phyloP scores from a whole-genome alignment of 2,797 vertebrate species.

The Ptychobarbus kaznakovi region DNA sequence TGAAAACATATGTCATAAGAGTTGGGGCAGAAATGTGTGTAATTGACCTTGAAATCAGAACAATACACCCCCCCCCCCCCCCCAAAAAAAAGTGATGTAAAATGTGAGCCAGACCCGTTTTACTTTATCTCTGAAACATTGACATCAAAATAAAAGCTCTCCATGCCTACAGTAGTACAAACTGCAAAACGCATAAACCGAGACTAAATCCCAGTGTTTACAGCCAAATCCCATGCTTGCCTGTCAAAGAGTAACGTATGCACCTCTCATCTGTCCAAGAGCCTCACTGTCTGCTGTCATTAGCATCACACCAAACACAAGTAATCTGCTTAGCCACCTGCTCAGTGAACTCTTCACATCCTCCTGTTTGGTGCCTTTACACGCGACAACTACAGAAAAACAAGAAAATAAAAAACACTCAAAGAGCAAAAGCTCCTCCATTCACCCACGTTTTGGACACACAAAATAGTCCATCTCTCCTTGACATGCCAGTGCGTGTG shows the following conservation, averaged over 20 bases:
- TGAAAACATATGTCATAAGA: neutral
- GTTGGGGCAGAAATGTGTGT: neutral
- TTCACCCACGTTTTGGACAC: neutral
- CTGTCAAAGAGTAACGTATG: neutral
- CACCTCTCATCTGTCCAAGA: neutral
- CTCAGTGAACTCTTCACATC: neutral
- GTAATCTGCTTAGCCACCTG: slow-evolving; percentile 39
- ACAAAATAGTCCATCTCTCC: neutral
- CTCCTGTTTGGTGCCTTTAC: neutral
- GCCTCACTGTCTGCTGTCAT: slow-evolving; percentile 27
- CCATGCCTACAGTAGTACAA: neutral
- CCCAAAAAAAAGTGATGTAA: no score
- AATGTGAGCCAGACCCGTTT: neutral
- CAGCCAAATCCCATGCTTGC: neutral
- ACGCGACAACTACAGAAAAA: neutral
- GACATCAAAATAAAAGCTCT: neutral
- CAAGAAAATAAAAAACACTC: neutral
- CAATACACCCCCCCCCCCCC: no score
- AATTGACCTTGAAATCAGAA: neutral
- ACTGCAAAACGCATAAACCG: neutral
- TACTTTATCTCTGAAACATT: neutral
- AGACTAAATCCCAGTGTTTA: neutral
- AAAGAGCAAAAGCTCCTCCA: neutral
- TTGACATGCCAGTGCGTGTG: neutral
- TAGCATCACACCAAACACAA: slow-evolving; percentile 5